Evolutionary conservation across 1,140 invertebrate species (phyloP).

Genomic region (Panagrolaimus sp.): DNA sequence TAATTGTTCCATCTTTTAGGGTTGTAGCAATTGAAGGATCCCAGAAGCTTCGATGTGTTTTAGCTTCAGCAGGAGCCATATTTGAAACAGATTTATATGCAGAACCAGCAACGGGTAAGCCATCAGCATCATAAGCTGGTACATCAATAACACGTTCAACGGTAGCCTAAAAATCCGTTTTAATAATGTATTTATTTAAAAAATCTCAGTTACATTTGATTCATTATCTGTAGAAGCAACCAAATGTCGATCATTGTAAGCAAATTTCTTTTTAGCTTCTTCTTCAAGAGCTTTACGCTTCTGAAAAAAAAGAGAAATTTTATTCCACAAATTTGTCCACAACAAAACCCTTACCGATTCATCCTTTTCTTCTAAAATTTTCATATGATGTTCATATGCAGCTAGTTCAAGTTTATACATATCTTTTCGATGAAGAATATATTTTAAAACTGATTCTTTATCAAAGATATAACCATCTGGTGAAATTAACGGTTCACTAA

Average conservation of each 20-base stretch:
- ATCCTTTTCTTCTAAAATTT: slow-evolving; percentile 44
- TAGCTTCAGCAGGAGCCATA: slow-evolving; percentile 62
- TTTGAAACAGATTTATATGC: slow-evolving; percentile 40
- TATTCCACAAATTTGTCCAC: background rate
- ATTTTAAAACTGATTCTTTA: slow-evolving; percentile 91
- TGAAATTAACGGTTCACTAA: slow-evolving; percentile 61
- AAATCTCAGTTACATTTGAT: slow-evolving; percentile 65
- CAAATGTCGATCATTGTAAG: slow-evolving; percentile 57
- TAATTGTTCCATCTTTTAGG: slow-evolving; percentile 65
- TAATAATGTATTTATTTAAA: slow-evolving; percentile 60
- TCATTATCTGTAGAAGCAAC: background rate
- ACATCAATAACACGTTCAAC: slow-evolving; percentile 14
- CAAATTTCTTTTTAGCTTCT: slow-evolving; percentile 11
- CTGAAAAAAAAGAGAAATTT: slow-evolving; percentile 16
- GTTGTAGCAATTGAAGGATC: slow-evolving; percentile 85
- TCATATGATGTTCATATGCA: slow-evolving; percentile 77
- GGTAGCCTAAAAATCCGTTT: background rate
- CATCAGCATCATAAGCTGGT: slow-evolving; percentile 17
- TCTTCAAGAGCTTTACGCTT: background rate
- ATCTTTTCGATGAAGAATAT: slow-evolving; percentile 87
- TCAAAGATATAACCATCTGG: slow-evolving; percentile 91
- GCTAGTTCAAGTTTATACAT: slow-evolving; percentile 82
- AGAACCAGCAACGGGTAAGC: slow-evolving; percentile 20
- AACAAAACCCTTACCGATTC: slow-evolving; percentile 14
- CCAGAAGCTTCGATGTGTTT: slow-evolving; percentile 90